Evolutionary conservation across 2,888 invertebrate species (phyloP), one percentile per base, ranked within the genome.

Genomic region (Lasioglossum figueresi): DNA sequence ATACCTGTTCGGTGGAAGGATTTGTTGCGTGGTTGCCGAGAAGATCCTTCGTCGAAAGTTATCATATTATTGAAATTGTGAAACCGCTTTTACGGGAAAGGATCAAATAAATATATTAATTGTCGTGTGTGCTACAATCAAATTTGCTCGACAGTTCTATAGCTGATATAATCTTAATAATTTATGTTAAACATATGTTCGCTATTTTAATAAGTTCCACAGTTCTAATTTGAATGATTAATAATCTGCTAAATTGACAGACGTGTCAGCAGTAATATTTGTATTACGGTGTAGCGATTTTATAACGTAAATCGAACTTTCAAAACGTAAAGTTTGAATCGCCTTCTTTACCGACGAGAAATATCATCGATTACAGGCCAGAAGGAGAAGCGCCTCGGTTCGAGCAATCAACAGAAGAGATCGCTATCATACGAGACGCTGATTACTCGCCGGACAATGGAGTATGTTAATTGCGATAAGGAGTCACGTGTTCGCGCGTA

Each of bases 281-380:
- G 2, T 8, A 59, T 5, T 16, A 5, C 27, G 5, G 2, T 14
- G 19, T 1, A 31, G 19, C 19, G 34, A 8, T 34, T 66, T 34
- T 6, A 8, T 19, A 23, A 12, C 12, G 8, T 23, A 23, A 37
- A 68, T 12, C 4, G 40, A 37, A n/a, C 4, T 34, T 68, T 68
- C 37, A 40, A 27, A 59, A n/a, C 37, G 10, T 12, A n/a, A 27
- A 1, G 16, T 1, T 43, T 14, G 12, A n/a, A 40, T 70, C n/a
- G 4, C 2, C 80, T 86, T 40, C 68, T 68, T 79, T 89, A 88
- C 74, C 78, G 83, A 82, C 83, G 45, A 4, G 78, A 56, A 12
- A 37, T 71, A 74, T n/a, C 71, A 82, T 82, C 74, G 79, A 73
- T 80, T 68, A n/a, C 31, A 19, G 8, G 34, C 37, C n/a, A 34